phyloP scores from a whole-genome alignment of 2,113 vertebrate species.

The Ctenomys sociabilis region DNA sequence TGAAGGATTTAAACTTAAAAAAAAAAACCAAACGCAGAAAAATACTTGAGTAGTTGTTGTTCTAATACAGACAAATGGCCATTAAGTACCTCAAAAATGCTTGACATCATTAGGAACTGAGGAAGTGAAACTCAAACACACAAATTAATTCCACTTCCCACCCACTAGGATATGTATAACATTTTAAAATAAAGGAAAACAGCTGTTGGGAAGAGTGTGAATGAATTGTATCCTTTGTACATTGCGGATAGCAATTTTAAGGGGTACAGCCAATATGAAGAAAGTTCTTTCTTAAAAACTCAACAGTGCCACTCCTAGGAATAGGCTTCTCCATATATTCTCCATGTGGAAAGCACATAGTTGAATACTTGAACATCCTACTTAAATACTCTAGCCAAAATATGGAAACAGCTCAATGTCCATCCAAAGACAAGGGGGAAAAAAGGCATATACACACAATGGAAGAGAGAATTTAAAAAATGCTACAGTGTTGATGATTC shows the following conservation, averaged over 20 bases:
- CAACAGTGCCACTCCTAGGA: background rate
- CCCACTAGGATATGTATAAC: background rate
- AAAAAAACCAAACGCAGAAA: background rate
- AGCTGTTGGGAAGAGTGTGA: background rate
- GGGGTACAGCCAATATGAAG: background rate
- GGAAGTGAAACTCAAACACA: slow-evolving; percentile 21
- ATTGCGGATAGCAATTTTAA: background rate
- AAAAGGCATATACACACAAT: background rate
- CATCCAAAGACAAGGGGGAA: background rate
- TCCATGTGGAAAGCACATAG: background rate
- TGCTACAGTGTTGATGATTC: background rate
- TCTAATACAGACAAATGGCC: background rate
- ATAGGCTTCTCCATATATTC: background rate
- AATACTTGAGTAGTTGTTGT: background rate
- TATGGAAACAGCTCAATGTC: background rate
- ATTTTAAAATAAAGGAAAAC: background rate
- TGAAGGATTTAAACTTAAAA: no score
- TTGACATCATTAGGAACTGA: background rate
- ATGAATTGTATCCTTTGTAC: background rate
- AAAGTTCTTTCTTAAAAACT: background rate
- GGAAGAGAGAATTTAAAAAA: background rate
- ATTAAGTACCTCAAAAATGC: background rate
- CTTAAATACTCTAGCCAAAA: background rate
- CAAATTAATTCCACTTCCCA: background rate
- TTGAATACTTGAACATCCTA: background rate